Conservation (phyloP, 2,888 invertebrate genomes). For the Leptinotarsa rubiginosa region DNA sequence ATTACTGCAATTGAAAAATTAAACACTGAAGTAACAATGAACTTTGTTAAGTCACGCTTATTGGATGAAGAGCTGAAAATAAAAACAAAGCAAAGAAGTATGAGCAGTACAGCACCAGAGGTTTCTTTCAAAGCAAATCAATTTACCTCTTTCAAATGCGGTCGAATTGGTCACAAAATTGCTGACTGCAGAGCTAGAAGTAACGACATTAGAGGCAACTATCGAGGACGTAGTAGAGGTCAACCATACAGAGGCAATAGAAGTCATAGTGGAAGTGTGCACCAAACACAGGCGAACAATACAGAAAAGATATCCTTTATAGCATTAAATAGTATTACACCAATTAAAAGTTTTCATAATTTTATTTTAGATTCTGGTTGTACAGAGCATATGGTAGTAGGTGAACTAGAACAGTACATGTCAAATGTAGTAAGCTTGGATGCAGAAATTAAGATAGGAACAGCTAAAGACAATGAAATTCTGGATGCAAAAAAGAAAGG, state of each 20-base stretch:
- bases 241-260: conserved; percentile 27
- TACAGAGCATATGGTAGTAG: conserved; percentile 30
- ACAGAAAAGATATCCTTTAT: too few relatives aligned
- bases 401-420: conserved; percentile 29
- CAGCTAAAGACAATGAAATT: conserved; percentile 25
- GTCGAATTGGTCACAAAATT: conserved; percentile 33
- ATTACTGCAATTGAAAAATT: conserved; percentile 51
- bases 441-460: conserved; percentile 31
- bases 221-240: conserved; percentile 42
- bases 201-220: neutral
- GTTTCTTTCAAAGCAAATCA: conserved; percentile 30
- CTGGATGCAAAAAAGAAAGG: conserved; percentile 23
- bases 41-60: conserved; percentile 48
- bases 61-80: conserved; percentile 48
- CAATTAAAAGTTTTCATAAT: neutral
- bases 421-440: conserved; percentile 19
- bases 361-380: conserved; percentile 36
- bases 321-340: conserved; percentile 5
- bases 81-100: conserved; percentile 3
- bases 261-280: conserved; percentile 26
- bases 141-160: conserved; percentile 30
- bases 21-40: conserved; percentile 41
- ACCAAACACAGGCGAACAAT: conserved; percentile 7
- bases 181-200: neutral
- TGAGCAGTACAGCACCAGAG: neutral